Evolutionary conservation across 2,797 vertebrate species (phyloP).

Genomic region (Danio kyathit): DNA sequence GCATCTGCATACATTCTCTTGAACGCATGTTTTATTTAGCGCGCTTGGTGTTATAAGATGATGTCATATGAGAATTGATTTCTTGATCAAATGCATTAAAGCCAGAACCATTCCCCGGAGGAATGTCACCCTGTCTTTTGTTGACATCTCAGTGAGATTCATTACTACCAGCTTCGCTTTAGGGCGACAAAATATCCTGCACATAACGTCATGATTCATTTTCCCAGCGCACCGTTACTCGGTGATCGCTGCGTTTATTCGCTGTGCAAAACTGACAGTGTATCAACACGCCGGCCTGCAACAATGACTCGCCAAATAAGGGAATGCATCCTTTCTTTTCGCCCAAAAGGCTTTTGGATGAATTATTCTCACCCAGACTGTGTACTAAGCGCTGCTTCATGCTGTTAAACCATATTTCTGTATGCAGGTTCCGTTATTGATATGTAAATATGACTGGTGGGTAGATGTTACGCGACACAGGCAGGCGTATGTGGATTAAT

Average conservation of each 20-base stretch:
- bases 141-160: conserved; percentile 39
- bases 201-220: conserved; percentile 17
- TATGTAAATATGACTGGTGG: conserved; percentile 3
- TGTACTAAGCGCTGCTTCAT: background rate
- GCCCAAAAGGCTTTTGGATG: background rate
- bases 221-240: conserved; percentile 1
- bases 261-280: conserved; percentile 28
- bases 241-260: conserved; percentile 30
- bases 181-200: background rate
- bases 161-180: conserved; percentile 4
- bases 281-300: conserved; percentile 48
- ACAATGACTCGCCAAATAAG: conserved; percentile 60
- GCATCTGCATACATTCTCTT: conserved; percentile 57
- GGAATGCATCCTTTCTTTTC: background rate
- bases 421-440: background rate
- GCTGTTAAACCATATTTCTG: background rate
- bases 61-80: conserved; percentile 50
- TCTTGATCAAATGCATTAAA: conserved; percentile 13
- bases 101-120: background rate
- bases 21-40: conserved; percentile 18
- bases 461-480: conserved; percentile 23
- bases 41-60: conserved; percentile 31
- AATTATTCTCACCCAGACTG: background rate
- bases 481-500: background rate
- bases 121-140: conserved; percentile 50